Base-by-base conservation (phyloP, 2,797 vertebrate genomes). In the Phataginus tricuspis region DNA sequence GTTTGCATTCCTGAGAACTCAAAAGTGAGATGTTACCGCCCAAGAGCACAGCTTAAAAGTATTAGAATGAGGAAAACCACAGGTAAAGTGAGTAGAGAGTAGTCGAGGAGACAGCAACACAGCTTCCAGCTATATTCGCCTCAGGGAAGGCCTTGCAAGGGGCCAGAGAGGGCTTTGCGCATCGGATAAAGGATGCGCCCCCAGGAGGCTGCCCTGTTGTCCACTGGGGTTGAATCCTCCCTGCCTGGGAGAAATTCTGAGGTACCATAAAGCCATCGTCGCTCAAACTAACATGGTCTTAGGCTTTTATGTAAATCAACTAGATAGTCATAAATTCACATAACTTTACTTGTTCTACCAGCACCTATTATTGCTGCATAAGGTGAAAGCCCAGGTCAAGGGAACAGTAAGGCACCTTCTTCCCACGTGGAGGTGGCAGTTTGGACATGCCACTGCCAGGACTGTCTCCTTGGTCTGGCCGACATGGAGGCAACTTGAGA, bases 391-490 rank as follows among this genome's bases (percentile, higher is more conserved):
- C 25, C 6, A 10, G 14, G 25, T 64, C 2, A 15, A 83, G 27
- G n/a, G 14, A 51, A 69, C 11, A 71, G 61, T 16, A 31, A 74
- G 34, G 16, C 19, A 31, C 1, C 0, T 21, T 57, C 18, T 78
- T 45, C 42, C 39, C 8, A 2, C 0, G 4, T 2, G 37, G 1
- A 9, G n/a, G 19, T 64, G 8, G 10, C 6, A 39, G 16, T 85
- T 16, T 31, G 25, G 29, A 11, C 9, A 19, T 29, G 8, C 8
- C 0, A 0, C 68, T 55, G 31, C 64, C 53, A 7, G 16, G 51
- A 75, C 39, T 4, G 39, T 71, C 49, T 59, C 53, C 25, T 63
- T 51, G 64, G 23, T 23, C 68, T 29, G 27, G 68, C 12, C 34
- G 23, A 27, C 83, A 68, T 7, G 7, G 34, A 4, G 42, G 15